Conservation (phyloP, 2,113 vertebrate species). For the Eolophus roseicapilla region DNA sequence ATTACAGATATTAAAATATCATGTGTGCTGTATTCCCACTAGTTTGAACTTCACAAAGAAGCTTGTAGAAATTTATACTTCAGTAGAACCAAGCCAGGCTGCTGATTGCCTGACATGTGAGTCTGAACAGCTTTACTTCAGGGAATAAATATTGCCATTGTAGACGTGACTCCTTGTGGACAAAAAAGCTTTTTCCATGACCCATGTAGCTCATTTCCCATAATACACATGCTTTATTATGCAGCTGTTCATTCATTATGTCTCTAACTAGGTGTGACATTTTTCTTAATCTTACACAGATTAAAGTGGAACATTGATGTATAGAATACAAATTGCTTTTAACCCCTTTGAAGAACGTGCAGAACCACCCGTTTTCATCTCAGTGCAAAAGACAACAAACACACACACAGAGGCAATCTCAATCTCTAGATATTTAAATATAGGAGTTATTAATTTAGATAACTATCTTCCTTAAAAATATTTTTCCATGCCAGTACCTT, state of each 20-base stretch:
- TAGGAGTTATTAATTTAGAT: neutral
- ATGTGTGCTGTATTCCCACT: neutral
- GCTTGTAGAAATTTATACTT: neutral
- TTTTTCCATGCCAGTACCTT: neutral
- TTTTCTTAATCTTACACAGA: neutral
- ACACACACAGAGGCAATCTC: neutral
- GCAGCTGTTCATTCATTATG: neutral
- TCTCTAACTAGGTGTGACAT: neutral
- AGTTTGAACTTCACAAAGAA: neutral
- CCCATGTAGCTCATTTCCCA: neutral
- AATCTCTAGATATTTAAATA: neutral
- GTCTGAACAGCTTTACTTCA: neutral
- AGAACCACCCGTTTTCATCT: neutral
- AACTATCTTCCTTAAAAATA: neutral
- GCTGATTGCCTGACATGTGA: neutral
- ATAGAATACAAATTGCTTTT: neutral
- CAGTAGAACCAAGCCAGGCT: neutral
- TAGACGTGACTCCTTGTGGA: neutral
- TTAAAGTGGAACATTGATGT: neutral
- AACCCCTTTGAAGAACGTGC: neutral
- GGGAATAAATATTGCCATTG: neutral
- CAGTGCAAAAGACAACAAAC: neutral
- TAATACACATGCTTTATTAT: neutral
- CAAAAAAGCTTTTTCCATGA: neutral
- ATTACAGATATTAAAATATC: neutral